Evolutionary conservation across 2,797 vertebrate species (phyloP), one percentile per base, ranked within the genome.

Genomic region (Trachurus trachurus): DNA sequence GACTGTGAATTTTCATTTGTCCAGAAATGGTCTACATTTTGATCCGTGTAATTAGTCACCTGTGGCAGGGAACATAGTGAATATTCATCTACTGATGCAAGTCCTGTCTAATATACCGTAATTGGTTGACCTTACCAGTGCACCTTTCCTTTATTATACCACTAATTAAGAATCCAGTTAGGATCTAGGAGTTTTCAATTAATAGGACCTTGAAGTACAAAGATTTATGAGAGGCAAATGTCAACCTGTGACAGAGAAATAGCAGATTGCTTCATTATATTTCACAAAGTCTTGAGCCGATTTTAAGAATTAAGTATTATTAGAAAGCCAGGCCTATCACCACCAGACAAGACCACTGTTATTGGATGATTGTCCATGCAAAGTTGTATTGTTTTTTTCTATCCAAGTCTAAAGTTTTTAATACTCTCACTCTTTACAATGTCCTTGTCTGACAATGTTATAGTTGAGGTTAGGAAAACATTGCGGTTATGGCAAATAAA

Each of bases 131-230:
- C 72, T 85, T 72, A 71, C 40, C 29, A 45, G 58, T 62, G n/a
- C 62, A 68, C 54, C 34, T 74, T 74, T 29, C 11, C 12, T 79
- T 71, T 61, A 71, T 74, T 62, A 58, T 60, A 65, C 37, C 50
- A 59, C n/a, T 71, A 69, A 81, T 83, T 73, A 78, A 80, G 26
- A 71, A 45, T 67, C 53, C 57, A 67, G 19, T 73, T 73, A 76
- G 45, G 42, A 71, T 66, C 22, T 40, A 17, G 1, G 44, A 45
- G 42, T 1, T 42, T 29, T 42, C 68, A 44, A 78, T 66, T 69
- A 78, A 68, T 63, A 67, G 22, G 11, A 65, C 42, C 21, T 21
- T 53, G 59, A 86, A 66, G 68, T 64, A 21, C 7, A 78, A 52
- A 50, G 50, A 63, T 45, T 57, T 52, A 59, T 66, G 34, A 29